A percentile compares a stretch with the other conserved stretches of the same genome.
These are phyloP conservation scores for Elegia similella DNA, from an alignment of 2,888 invertebrate species.

Conservation along the genomic window DNA sequence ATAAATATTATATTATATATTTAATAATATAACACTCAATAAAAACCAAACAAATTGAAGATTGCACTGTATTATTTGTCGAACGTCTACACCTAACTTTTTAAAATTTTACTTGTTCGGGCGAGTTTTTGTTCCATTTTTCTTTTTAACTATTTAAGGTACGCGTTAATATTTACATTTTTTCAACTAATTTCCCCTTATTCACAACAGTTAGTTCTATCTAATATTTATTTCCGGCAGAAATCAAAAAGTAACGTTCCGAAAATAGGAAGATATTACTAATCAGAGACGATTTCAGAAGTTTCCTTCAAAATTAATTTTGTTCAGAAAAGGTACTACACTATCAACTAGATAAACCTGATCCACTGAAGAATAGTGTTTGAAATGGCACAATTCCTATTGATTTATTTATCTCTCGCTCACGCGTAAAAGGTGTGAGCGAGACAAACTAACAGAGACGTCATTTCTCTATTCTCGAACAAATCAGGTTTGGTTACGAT, in stretches of 20 bases:
- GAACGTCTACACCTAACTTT: constrained; percentile 58
- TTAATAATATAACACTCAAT: constrained; percentile 52
- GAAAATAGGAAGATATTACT: constrained; percentile 51
- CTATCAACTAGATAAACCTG: constrained; percentile 22
- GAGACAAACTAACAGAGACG: not conserved
- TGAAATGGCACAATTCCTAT: not conserved
- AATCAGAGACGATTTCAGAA: constrained; percentile 72
- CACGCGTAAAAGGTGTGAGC: not conserved
- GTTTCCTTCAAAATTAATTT: constrained; percentile 44
- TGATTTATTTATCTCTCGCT: not conserved
- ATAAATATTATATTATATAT: constrained; percentile 55
- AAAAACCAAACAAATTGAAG: constrained; percentile 62
- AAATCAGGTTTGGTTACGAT: constrained; percentile 29
- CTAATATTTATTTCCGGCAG: constrained; percentile 57
- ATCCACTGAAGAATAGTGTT: not conserved
- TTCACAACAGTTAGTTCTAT: constrained; percentile 74
- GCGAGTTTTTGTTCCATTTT: constrained; percentile 78
- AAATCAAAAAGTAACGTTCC: constrained; percentile 34
- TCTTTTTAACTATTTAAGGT: constrained; percentile 59
- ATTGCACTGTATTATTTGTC: constrained; percentile 72
- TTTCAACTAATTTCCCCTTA: constrained; percentile 62
- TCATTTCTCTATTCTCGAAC: constrained; percentile 41
- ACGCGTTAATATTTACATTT: constrained; percentile 65
- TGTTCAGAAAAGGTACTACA: constrained; percentile 36
- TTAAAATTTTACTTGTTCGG: constrained; percentile 56